A percentile compares a stretch with the other conserved stretches of the same genome.
These are phyloP conservation scores for Caenorhabditis parvicauda DNA, from an alignment of 2,888 invertebrate genomes.

Conservation along the genomic window DNA sequence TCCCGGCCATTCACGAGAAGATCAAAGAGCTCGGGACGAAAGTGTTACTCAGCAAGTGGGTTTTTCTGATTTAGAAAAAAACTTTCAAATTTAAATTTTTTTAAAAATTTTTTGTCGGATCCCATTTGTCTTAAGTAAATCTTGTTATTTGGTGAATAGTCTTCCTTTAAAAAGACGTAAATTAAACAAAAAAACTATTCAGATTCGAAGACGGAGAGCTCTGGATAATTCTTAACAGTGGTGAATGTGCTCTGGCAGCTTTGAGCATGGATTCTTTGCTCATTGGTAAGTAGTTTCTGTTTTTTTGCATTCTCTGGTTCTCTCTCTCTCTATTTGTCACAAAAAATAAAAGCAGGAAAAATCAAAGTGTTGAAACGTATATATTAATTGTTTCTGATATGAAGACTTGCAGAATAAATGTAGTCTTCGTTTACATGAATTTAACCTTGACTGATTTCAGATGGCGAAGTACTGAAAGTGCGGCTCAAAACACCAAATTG, in stretches of 20 bases:
- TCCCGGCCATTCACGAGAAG: slow-evolving; percentile 48
- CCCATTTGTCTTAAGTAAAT: neutral
- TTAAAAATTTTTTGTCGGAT: neutral
- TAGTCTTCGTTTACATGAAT: neutral
- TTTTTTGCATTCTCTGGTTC: too few relatives aligned
- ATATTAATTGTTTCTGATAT: too few relatives aligned
- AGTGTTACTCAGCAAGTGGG: slow-evolving; percentile 56
- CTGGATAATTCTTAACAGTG: slow-evolving; percentile 88
- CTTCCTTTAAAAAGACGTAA: slow-evolving; percentile 1
- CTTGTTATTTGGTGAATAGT: too few relatives aligned
- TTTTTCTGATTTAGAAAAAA: too few relatives aligned
- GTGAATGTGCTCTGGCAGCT: slow-evolving; percentile 77
- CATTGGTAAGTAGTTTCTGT: slow-evolving; percentile 6
- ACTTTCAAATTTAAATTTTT: too few relatives aligned
- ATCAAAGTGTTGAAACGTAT: too few relatives aligned
- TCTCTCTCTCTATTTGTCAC: too few relatives aligned
- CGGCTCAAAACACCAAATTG: slow-evolving; percentile 40
- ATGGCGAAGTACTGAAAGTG: slow-evolving; percentile 35
- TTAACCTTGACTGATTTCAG: neutral
- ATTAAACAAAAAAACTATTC: neutral
- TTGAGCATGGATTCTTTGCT: slow-evolving; percentile 64
- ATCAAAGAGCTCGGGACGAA: slow-evolving; percentile 47
- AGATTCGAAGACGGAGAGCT: slow-evolving; percentile 82
- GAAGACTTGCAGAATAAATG: neutral
- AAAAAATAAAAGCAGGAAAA: too few relatives aligned